Evolutionary conservation across 23 tunicate species (phyloP).

Genomic region (Styela clava): DNA sequence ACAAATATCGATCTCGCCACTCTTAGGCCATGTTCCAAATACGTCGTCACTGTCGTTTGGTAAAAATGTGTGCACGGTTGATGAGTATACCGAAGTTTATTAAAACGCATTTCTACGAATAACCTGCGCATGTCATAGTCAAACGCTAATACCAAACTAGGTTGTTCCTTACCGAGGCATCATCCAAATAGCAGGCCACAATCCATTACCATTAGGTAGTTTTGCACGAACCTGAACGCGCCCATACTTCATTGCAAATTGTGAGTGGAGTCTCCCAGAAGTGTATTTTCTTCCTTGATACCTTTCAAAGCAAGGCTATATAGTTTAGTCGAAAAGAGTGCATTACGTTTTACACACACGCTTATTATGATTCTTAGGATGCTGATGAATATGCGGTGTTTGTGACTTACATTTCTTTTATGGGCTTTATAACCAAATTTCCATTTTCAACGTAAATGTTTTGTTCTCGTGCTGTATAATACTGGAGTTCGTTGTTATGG

Average conservation of each 20-base stretch:
- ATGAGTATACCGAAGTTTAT: too few species aligned
- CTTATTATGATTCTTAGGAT: too few species aligned
- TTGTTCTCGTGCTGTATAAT: constrained; percentile 61
- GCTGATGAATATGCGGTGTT: too few species aligned
- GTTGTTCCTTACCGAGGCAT: constrained; percentile 78
- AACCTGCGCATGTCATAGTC: too few species aligned
- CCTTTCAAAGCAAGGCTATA: constrained; percentile 19
- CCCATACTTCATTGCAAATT: constrained; percentile 90
- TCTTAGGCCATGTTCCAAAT: constrained; percentile 94
- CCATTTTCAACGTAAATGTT: constrained; percentile 72
- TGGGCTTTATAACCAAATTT: constrained; percentile 63
- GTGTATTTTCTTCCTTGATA: constrained; percentile 86
- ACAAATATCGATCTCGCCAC: constrained; percentile 97
- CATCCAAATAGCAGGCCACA: constrained; percentile 99
- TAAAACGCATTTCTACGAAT: too few species aligned
- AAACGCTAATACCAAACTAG: too few species aligned
- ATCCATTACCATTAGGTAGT: constrained; percentile 83
- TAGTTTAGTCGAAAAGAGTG: neutral
- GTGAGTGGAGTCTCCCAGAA: constrained; percentile 88
- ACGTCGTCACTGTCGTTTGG: constrained; percentile 55
- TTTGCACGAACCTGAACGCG: constrained; percentile 95
- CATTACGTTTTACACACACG: neutral
- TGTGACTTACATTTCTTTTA: constrained; percentile 77
- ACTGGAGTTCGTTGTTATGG: constrained; percentile 89
- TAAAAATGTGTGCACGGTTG: too few species aligned